Evolutionary conservation across 2,888 invertebrate genomes (phyloP).

Genomic region (Brenthis ino): DNA sequence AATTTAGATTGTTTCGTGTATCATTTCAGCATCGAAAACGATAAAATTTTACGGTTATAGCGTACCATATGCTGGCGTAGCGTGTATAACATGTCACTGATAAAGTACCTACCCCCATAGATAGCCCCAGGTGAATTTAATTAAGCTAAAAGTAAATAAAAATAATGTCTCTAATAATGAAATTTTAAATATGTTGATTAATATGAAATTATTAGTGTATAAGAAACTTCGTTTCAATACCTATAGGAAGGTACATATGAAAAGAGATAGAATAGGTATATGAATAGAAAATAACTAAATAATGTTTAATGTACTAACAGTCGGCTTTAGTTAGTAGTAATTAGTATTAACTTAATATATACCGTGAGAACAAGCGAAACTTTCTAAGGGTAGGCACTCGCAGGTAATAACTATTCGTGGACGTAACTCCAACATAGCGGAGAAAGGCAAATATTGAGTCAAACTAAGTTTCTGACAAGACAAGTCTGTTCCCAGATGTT

Average conservation of each 20-base stretch:
- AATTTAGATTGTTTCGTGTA: conserved; percentile 81
- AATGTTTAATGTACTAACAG: neutral
- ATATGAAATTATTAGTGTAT: no score
- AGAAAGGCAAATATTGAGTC: conserved; percentile 71
- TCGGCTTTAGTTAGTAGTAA: conserved; percentile 41
- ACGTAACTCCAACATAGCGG: conserved; percentile 62
- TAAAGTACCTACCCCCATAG: conserved; percentile 29
- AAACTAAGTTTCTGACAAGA: conserved; percentile 64
- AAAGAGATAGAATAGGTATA: no score
- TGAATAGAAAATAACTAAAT: no score
- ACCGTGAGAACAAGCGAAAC: conserved; percentile 58
- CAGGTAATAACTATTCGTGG: conserved; percentile 50
- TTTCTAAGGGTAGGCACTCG: conserved; percentile 53
- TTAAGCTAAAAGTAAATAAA: conserved; percentile 25
- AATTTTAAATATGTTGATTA: neutral
- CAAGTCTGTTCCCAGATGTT: conserved; percentile 59
- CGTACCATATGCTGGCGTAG: conserved; percentile 43
- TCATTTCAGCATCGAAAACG: conserved; percentile 78
- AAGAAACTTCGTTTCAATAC: no score
- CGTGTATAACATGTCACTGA: conserved; percentile 36
- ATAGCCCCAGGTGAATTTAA: conserved; percentile 36
- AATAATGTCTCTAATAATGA: neutral
- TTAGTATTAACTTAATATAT: conserved; percentile 55
- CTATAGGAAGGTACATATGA: no score
- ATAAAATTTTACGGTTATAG: conserved; percentile 81